phyloP scores from a whole-genome alignment of 1,140 invertebrate species.

The Drosophila albomicans region DNA sequence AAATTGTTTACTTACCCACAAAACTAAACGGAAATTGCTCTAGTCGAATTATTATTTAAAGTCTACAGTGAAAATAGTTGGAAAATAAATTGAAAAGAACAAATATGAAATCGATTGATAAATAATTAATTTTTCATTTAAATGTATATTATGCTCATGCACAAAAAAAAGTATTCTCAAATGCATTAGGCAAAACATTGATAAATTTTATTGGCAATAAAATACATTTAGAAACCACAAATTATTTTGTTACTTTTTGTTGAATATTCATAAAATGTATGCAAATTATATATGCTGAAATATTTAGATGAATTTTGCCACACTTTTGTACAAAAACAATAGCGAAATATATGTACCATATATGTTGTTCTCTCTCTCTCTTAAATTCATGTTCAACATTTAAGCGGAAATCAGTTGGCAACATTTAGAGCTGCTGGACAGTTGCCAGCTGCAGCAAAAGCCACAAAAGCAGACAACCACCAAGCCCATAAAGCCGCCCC shows the following conservation, averaged over 20 bases:
- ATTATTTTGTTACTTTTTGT: neutral
- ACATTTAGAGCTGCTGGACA: conserved; percentile 20
- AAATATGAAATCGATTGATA: neutral
- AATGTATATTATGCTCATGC: neutral
- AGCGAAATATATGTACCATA: neutral
- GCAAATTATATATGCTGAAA: conserved; percentile 8
- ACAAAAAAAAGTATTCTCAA: neutral
- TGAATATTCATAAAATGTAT: neutral
- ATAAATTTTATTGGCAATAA: neutral
- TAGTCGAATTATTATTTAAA: neutral
- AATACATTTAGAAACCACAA: conserved; percentile 5
- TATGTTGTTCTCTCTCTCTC: neutral
- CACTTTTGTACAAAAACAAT: neutral
- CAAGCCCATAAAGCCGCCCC: neutral
- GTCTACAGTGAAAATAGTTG: neutral
- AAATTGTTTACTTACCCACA: conserved; percentile 18
- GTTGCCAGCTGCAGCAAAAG: conserved; percentile 23
- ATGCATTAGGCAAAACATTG: conserved; percentile 1
- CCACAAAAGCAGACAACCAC: conserved; percentile 23
- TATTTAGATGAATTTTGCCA: conserved; percentile 3
- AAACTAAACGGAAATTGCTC: conserved; percentile 14
- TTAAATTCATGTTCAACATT: neutral
- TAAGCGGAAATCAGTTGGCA: conserved; percentile 13
- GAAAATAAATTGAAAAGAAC: neutral
- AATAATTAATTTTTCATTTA: conserved; percentile 8